Percentiles rank a stretch among this genome's conserved stretches.
Evolutionary conservation across 2,113 vertebrate genomes (phyloP).

Genomic region (Atrichornis clamosus): DNA sequence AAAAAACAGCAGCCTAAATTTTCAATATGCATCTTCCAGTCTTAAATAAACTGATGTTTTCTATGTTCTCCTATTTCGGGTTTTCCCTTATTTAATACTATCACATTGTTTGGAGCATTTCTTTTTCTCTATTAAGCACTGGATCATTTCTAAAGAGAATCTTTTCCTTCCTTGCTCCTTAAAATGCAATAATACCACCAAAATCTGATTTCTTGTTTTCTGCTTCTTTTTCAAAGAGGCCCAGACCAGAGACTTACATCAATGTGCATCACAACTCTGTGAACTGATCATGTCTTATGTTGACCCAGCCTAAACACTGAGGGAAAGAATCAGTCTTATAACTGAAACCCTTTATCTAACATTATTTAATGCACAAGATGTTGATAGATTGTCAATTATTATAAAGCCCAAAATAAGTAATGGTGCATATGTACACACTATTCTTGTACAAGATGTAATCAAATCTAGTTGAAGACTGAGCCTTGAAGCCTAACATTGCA

Average conservation of each 20-base stretch:
- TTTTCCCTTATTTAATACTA: background rate
- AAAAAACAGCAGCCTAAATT: background rate
- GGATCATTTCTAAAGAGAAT: background rate
- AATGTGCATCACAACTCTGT: background rate
- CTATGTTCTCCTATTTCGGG: background rate
- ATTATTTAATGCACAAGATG: background rate
- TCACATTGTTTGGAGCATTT: background rate
- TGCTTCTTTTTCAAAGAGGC: background rate
- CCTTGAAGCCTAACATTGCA: background rate
- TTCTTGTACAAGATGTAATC: background rate
- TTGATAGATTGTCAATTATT: background rate
- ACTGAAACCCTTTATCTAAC: background rate
- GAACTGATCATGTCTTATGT: background rate
- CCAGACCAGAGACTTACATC: background rate
- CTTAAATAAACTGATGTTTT: background rate
- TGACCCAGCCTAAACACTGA: background rate
- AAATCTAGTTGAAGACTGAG: background rate
- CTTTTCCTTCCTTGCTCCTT: background rate
- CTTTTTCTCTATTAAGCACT: background rate
- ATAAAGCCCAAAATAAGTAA: background rate
- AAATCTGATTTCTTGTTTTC: background rate
- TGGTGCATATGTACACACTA: background rate
- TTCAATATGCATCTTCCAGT: background rate
- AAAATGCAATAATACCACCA: background rate
- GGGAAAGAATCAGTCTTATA: background rate